Evolutionary conservation across 2,113 vertebrate species (phyloP).

Genomic region (Cynopterus brachyotis): DNA sequence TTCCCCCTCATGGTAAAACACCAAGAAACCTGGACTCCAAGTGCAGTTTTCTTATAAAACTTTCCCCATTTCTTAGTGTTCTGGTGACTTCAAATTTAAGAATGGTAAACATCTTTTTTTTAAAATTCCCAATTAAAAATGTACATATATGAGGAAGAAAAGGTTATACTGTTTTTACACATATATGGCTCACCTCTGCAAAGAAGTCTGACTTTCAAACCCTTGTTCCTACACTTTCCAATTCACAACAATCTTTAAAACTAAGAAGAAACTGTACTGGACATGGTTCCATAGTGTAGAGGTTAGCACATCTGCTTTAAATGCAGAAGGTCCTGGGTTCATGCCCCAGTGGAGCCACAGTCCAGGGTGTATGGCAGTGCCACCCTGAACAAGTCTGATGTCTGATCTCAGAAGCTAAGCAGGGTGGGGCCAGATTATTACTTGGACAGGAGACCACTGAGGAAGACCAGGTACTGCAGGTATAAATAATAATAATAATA

Average conservation of each 20-base stretch:
- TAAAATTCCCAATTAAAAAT: not conserved
- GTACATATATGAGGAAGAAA: not conserved
- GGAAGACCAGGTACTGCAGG: too few relatives aligned
- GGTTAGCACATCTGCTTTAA: too few relatives aligned
- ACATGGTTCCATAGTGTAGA: too few relatives aligned
- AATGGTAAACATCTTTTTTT: not conserved
- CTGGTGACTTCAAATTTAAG: not conserved
- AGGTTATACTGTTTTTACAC: not conserved
- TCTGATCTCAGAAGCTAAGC: too few relatives aligned
- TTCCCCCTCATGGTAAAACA: not conserved
- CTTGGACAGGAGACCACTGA: too few relatives aligned
- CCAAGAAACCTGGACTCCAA: not conserved
- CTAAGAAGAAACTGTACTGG: not conserved
- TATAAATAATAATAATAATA: too few relatives aligned
- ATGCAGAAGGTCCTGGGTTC: too few relatives aligned
- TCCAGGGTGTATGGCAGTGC: too few relatives aligned
- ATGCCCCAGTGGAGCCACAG: too few relatives aligned
- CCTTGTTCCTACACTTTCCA: not conserved
- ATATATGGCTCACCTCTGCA: not conserved
- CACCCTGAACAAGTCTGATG: too few relatives aligned
- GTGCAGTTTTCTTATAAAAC: not conserved
- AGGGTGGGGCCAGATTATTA: too few relatives aligned
- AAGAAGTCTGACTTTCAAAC: not conserved
- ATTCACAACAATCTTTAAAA: slow-evolving; percentile 3
- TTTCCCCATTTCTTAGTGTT: not conserved